Evolutionary conservation across 2,113 vertebrate species (phyloP).

Genomic region (Uropsilus gracilis): DNA sequence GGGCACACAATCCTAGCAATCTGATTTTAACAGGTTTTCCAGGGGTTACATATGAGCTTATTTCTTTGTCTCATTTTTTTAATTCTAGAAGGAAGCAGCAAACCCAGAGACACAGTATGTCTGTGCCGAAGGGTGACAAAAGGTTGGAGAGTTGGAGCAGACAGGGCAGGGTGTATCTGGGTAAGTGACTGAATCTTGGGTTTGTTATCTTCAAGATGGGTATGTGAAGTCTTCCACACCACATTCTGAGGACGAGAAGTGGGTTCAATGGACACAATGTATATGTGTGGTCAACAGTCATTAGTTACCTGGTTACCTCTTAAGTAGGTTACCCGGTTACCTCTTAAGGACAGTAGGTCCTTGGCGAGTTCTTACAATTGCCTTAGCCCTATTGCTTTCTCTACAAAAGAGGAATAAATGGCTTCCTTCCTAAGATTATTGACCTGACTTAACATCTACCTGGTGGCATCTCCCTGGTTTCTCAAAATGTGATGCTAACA

Average conservation of each 20-base stretch:
- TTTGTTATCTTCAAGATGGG: neutral
- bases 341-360: no score
- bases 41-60: neutral
- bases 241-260: rapidly evolving
- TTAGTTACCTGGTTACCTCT: neutral
- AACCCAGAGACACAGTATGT: no score
- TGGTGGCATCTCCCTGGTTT: no score
- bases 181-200: neutral
- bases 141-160: rapidly evolving
- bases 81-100: neutral
- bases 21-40: neutral
- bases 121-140: rapidly evolving
- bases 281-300: no score
- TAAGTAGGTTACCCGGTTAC: neutral
- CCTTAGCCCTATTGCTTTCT: neutral
- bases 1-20: no score
- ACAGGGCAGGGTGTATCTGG: rapidly evolving
- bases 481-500: rapidly evolving
- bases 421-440: neutral
- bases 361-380: neutral
- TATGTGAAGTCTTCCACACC: no score
- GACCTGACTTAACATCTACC: neutral
- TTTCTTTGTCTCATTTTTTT: neutral
- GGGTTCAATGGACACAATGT: no score
- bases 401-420: neutral